Conservation (phyloP, 2,797 vertebrate species). For the Sebastes oblongus region DNA sequence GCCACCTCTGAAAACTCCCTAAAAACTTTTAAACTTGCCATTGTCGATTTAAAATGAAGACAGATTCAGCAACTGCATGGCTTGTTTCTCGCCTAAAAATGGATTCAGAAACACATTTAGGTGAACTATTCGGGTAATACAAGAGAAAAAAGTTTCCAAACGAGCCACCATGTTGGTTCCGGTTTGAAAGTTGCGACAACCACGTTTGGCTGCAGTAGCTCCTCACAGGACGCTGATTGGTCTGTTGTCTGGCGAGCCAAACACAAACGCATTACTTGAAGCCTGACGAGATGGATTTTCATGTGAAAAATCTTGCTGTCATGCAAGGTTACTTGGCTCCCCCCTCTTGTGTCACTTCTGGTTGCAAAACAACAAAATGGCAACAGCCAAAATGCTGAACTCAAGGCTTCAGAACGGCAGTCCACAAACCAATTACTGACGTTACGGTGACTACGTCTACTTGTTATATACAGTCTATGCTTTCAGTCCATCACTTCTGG, state of each 20-base stretch:
- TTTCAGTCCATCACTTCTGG: conserved; percentile 20
- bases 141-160: neutral
- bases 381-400: neutral
- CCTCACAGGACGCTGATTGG: neutral
- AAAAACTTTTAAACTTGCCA: too few species aligned
- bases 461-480: neutral
- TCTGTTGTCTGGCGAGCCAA: neutral
- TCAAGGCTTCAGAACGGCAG: neutral
- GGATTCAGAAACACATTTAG: neutral
- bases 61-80: neutral
- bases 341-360: neutral
- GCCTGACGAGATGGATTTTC: neutral
- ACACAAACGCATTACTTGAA: neutral
- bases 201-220: neutral
- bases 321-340: neutral
- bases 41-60: neutral
- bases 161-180: neutral
- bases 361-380: neutral
- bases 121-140: neutral
- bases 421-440: fast-evolving
- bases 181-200: neutral
- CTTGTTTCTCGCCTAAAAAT: neutral
- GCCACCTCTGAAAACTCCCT: too few species aligned
- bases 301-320: neutral
- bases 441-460: neutral